Evolutionary conservation across 1,140 invertebrate species (phyloP), one percentile per base, ranked within the genome.

Genomic region (Chymomyza costata): DNA sequence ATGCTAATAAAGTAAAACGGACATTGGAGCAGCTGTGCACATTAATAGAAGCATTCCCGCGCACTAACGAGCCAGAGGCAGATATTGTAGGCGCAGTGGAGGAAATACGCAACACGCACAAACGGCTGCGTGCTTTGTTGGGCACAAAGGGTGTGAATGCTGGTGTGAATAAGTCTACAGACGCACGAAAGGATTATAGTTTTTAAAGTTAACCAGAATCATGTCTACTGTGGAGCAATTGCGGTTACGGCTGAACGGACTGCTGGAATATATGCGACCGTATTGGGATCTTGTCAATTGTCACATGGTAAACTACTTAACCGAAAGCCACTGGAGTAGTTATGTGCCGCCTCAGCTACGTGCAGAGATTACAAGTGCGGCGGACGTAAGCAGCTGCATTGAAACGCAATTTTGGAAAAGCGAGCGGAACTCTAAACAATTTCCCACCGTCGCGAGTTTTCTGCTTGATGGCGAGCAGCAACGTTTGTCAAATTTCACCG

Each of bases 241-340:
- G 21, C 74, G 78, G 10, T 49, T 54, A 1, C 83, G 90, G 28
- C 86, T 93, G 52, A 86, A 91, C 19, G 83, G 85, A 28, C 76
- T 90, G 2, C 73, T 90, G 7, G 61, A 63, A 13, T 92, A 90
- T 82, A 73, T 94, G 6, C 81, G 88, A 38, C 87, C 89, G 1
- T 86, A 90, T 60, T 68, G 91, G 52, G 85, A 88, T 1, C 86
- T 95, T 34, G 88, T 90, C 1, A 91, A 94, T 83, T 92, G 92
- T 66, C 94, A 95, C 83, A 91, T 94, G 87, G 93, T 94, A 2
- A 91, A 94, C 65, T 95, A 92, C 86, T 88, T 94, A n/a, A 92
- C 89, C 0, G 84, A 91, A n/a, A 83, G 90, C 19, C 88, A 92
- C 39, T 95, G 92, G 90, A 61, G 89, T 0, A 87, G 66, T 14